phyloP scores from a whole-genome alignment of 2,113 vertebrate species.

The Psophia crepitans region DNA sequence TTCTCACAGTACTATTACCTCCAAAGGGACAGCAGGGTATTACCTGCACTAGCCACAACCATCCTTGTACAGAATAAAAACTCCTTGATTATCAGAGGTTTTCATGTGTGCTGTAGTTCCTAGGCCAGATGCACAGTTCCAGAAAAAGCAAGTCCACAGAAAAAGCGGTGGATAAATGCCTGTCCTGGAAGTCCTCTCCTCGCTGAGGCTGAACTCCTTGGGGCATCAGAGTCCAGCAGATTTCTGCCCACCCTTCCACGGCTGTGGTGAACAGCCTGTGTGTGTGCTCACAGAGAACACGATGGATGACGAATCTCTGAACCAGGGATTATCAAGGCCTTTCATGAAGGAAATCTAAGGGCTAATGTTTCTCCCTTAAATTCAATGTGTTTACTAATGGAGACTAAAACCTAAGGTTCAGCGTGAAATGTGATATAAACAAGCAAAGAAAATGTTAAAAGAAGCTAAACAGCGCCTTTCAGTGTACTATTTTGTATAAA shows the following conservation, averaged over 20 bases:
- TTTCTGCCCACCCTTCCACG: neutral
- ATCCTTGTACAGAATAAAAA: neutral
- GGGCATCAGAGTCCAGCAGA: neutral
- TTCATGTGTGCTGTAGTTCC: neutral
- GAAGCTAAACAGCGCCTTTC: neutral
- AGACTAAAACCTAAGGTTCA: neutral
- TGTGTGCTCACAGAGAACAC: neutral
- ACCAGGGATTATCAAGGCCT: neutral
- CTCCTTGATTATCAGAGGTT: rapidly evolving
- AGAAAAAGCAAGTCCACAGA: neutral
- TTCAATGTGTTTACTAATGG: neutral
- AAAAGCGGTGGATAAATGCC: neutral
- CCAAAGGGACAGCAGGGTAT: neutral
- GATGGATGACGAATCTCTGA: neutral
- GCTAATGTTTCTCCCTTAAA: neutral
- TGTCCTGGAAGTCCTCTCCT: neutral
- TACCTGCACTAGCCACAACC: neutral
- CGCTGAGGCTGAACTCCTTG: rapidly evolving
- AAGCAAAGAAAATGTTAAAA: neutral
- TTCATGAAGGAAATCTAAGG: neutral
- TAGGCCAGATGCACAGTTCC: neutral
- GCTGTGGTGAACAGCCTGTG: neutral
- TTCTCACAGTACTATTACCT: neutral
- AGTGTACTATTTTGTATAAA: neutral
- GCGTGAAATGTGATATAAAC: neutral